Percentiles rank a stretch among this genome's conserved stretches.
Evolutionary conservation across 1,140 invertebrate species (phyloP).

Genomic region (Tachypleus tridentatus): DNA sequence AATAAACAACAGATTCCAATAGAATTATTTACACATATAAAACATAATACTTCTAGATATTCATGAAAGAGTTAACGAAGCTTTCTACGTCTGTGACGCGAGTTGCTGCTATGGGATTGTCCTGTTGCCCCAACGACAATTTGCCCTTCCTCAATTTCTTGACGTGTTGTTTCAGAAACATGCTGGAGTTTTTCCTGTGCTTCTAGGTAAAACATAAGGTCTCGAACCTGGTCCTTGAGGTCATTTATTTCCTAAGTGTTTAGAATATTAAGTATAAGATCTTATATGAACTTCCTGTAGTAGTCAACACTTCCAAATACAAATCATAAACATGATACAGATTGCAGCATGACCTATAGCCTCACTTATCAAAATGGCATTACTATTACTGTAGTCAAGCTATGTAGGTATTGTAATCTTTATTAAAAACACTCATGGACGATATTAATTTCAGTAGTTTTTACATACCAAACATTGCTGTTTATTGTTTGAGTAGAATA

Average conservation of each 20-base stretch:
- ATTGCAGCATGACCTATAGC: no score
- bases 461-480: no score
- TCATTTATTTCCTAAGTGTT: slow-evolving; percentile 53
- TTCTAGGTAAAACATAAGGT: slow-evolving; percentile 93
- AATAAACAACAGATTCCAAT: no score
- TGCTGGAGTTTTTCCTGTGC: slow-evolving; percentile 50
- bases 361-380: no score
- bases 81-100: background rate
- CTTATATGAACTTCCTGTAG: no score
- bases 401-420: no score
- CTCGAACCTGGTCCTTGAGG: slow-evolving; percentile 78
- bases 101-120: background rate
- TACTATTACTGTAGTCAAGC: no score
- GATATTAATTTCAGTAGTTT: no score
- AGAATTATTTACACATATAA: no score
- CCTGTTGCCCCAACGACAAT: slow-evolving; percentile 40
- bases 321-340: background rate
- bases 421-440: no score
- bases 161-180: slow-evolving; percentile 31
- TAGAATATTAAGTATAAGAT: background rate
- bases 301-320: background rate
- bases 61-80: background rate
- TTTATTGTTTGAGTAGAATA: no score
- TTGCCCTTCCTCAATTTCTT: slow-evolving; percentile 56
- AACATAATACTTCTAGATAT: no score